Evolutionary conservation across 2,113 vertebrate genomes (phyloP).

Genomic region (Psittacara wagleri): DNA sequence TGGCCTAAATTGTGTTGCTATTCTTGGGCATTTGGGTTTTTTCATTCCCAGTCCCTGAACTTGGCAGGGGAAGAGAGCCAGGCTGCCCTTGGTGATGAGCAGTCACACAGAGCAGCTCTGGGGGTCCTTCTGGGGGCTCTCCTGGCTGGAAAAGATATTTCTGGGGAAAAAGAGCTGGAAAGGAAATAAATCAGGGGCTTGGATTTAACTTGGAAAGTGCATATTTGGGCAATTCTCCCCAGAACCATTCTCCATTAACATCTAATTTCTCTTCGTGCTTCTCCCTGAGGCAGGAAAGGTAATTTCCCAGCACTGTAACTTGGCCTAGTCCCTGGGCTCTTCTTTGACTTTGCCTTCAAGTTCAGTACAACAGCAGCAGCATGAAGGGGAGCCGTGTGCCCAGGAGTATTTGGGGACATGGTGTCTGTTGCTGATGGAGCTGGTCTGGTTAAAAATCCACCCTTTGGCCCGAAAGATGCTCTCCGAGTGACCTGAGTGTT

Average conservation of each 20-base stretch:
- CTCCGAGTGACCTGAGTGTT: background rate
- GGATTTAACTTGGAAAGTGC: background rate
- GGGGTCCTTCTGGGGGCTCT: background rate
- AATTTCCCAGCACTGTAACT: background rate
- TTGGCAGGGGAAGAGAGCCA: background rate
- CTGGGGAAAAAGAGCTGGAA: background rate
- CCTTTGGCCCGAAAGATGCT: background rate
- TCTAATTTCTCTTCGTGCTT: background rate
- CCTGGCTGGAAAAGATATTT: background rate
- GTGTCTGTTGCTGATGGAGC: background rate
- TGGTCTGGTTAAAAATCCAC: background rate
- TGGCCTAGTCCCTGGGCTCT: background rate
- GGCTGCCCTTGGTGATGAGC: background rate
- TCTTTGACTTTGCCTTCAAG: background rate
- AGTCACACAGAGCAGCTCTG: background rate
- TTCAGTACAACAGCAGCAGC: accelerated
- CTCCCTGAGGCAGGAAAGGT: background rate
- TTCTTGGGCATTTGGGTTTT: constrained; percentile 7
- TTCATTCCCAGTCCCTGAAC: background rate
- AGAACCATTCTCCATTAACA: accelerated
- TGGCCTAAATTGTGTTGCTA: constrained; percentile 41
- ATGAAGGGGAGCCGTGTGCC: accelerated
- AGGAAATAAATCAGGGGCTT: background rate
- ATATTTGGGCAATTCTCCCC: background rate
- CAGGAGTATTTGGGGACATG: accelerated